A percentile compares a stretch with the other conserved stretches of the same genome.
These are phyloP conservation scores for Chiloscyllium punctatum DNA, from an alignment of 2,797 vertebrate genomes.

Conservation along the genomic window DNA sequence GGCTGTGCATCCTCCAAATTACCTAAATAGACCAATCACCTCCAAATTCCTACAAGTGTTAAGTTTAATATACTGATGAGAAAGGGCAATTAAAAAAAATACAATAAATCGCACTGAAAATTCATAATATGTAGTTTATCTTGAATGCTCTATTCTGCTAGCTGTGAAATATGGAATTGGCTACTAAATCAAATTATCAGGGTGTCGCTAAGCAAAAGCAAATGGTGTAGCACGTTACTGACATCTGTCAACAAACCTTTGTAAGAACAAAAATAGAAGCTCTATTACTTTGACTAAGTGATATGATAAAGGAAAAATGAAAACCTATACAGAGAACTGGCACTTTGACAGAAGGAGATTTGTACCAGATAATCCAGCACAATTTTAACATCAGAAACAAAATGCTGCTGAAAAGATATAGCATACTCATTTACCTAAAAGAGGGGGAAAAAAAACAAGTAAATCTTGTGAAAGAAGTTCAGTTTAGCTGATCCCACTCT, in stretches of 20 bases:
- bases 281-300: constrained; percentile 68
- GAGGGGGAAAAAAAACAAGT: constrained; percentile 31
- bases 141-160: background rate
- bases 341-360: constrained; percentile 38
- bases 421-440: constrained; percentile 7
- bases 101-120: background rate
- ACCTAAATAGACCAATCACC: background rate
- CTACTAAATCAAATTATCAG: constrained; percentile 49
- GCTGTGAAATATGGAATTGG: constrained; percentile 6
- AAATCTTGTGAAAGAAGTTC: constrained; percentile 36
- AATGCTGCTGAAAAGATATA: background rate
- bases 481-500: constrained; percentile 51
- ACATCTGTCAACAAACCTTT: constrained; percentile 74
- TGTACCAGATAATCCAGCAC: background rate
- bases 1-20: background rate
- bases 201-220: constrained; percentile 71
- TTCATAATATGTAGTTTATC: background rate
- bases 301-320: constrained; percentile 59
- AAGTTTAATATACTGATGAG: background rate
- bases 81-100: background rate
- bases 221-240: constrained; percentile 57
- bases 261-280: constrained; percentile 63
- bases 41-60: background rate
- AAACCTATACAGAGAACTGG: constrained; percentile 45
- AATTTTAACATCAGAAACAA: background rate